phyloP scores from a whole-genome alignment of 2,797 vertebrate species.

The Zenarchopterus dispar region DNA sequence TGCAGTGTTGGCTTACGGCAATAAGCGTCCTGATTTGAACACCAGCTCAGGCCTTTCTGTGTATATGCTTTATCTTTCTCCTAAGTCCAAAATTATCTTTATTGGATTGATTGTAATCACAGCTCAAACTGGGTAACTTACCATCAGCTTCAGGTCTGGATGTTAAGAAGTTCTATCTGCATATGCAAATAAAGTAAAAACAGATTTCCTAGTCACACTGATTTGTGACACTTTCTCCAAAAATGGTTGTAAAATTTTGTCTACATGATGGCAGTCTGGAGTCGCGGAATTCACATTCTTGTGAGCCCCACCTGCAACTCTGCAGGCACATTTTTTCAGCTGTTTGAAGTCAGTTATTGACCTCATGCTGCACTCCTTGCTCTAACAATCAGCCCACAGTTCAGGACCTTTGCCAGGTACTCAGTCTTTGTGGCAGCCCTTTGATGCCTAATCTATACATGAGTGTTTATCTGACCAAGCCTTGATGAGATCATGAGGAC shows the following conservation, averaged over 20 bases:
- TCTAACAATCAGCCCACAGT: conserved; percentile 65
- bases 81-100: too few species aligned
- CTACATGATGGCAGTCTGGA: not conserved
- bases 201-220: too few species aligned
- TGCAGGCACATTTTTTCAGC: conserved; percentile 53
- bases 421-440: conserved; percentile 70
- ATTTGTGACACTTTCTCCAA: too few species aligned
- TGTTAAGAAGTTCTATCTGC: too few species aligned
- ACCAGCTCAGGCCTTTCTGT: too few species aligned
- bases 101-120: too few species aligned
- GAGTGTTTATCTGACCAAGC: conserved; percentile 65
- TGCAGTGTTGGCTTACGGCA: too few species aligned
- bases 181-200: too few species aligned
- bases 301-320: conserved; percentile 58
- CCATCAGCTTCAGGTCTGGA: too few species aligned
- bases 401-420: conserved; percentile 70
- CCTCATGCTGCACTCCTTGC: conserved; percentile 66
- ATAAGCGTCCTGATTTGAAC: too few species aligned
- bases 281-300: conserved; percentile 8
- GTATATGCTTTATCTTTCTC: too few species aligned
- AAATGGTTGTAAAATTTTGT: not conserved
- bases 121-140: too few species aligned
- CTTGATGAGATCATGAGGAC: conserved; percentile 62
- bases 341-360: conserved; percentile 71
- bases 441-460: conserved; percentile 73